These are phyloP conservation scores for Kryptolebias marmoratus DNA, from an alignment of 2,113 vertebrate species.

Conservation along the genomic window DNA sequence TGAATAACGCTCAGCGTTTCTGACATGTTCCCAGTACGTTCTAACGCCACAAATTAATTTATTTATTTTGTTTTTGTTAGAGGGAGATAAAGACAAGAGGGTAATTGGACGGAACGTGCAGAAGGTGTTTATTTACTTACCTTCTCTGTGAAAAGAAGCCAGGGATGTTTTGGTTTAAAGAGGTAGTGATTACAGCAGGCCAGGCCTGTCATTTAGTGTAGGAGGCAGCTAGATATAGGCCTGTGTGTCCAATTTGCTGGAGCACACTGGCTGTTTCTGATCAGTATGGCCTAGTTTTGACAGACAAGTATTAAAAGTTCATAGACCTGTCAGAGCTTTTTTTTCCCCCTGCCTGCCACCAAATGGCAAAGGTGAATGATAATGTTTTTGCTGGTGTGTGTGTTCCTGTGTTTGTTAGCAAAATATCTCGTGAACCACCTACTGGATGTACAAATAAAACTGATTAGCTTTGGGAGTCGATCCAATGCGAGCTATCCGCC, in stretches of 20 bases:
- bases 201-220: slow-evolving; percentile 68
- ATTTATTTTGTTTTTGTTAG: background rate
- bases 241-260: slow-evolving; percentile 42
- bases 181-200: slow-evolving; percentile 65
- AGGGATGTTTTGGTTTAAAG: slow-evolving; percentile 43
- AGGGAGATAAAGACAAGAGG: slow-evolving; percentile 1
- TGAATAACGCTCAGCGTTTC: slow-evolving; percentile 12
- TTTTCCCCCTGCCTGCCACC: no score
- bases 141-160: slow-evolving; percentile 34
- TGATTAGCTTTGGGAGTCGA: no score
- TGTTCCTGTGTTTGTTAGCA: no score
- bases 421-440: no score
- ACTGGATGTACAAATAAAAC: no score
- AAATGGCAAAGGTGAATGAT: no score
- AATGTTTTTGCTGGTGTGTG: no score
- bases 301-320: background rate
- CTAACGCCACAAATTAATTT: background rate
- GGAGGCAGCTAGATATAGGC: slow-evolving; percentile 52
- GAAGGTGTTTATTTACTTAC: slow-evolving; percentile 39
- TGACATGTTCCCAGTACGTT: background rate
- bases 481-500: no score
- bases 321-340: no score
- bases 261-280: slow-evolving; percentile 22
- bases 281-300: background rate
- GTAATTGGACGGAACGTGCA: slow-evolving; percentile 19